Evolutionary conservation across 2,113 vertebrate genomes (phyloP).

Genomic region (Sorex araneus): DNA sequence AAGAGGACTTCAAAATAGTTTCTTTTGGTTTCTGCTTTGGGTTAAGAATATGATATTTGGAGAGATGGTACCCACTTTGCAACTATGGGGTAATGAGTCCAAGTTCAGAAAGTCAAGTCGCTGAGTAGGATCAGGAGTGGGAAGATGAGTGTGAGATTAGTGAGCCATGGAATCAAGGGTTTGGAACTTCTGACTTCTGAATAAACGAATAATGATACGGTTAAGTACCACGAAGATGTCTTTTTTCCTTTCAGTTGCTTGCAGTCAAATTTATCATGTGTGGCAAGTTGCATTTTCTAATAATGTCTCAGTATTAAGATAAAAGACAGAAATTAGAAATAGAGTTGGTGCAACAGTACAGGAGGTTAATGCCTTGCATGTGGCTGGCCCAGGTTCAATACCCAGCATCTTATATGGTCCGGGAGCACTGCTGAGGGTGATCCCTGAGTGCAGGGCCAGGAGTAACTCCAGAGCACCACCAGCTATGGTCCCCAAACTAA

Average conservation of each 20-base stretch:
- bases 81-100: not conserved
- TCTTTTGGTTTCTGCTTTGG: not conserved
- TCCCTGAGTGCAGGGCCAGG: too few species aligned
- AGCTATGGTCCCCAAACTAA: too few species aligned
- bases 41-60: not conserved
- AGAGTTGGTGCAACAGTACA: too few species aligned
- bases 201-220: not conserved
- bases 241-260: not conserved
- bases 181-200: not conserved
- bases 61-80: constrained; percentile 5
- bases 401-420: too few species aligned
- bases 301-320: too few species aligned
- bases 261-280: not conserved
- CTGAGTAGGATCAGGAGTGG: not conserved
- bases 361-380: too few species aligned
- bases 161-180: not conserved
- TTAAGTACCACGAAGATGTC: not conserved
- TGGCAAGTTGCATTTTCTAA: not conserved
- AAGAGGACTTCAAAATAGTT: not conserved
- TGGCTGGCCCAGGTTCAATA: too few species aligned
- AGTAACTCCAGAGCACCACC: too few species aligned
- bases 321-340: too few species aligned
- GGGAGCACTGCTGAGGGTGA: too few species aligned
- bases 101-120: not conserved
- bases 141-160: not conserved